Evolutionary conservation across 1,140 invertebrate genomes (phyloP).

Genomic region (Schlechtendalia chinensis): DNA sequence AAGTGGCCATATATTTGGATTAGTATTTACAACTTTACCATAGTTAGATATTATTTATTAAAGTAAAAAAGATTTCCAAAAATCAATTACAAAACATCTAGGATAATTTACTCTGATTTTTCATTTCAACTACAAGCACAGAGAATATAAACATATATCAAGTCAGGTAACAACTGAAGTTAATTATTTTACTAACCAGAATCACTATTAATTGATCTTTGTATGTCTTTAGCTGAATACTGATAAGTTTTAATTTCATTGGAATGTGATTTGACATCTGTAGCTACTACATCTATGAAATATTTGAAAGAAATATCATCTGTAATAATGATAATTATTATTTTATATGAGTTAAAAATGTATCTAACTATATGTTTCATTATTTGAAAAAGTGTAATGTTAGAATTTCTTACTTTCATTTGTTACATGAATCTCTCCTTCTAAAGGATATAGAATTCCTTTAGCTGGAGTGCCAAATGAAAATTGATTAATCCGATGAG

Average conservation of each 20-base stretch:
- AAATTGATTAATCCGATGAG: constrained; percentile 87
- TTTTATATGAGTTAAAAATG: no score
- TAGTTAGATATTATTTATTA: no score
- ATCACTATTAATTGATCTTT: constrained; percentile 68
- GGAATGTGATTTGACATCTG: constrained; percentile 73
- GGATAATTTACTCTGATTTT: no score
- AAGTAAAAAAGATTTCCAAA: no score
- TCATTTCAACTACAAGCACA: no score
- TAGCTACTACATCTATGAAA: constrained; percentile 93
- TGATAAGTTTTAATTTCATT: constrained; percentile 78
- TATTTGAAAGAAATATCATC: constrained; percentile 86
- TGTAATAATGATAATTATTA: constrained; percentile 55
- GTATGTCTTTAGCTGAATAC: constrained; percentile 88
- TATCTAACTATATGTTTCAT: no score
- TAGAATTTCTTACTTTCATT: constrained; percentile 63
- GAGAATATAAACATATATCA: no score
- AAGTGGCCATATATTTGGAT: no score
- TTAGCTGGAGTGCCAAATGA: constrained; percentile 86
- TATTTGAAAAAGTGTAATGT: constrained; percentile 32
- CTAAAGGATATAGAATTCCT: constrained; percentile 86
- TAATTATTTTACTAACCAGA: neutral
- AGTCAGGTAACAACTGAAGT: no score
- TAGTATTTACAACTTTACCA: no score
- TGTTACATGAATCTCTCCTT: constrained; percentile 84
- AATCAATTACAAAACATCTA: no score